Evolutionary conservation across 2,113 vertebrate genomes (phyloP), one percentile per base, ranked within the genome.

Genomic region (Urocolius indicus): DNA sequence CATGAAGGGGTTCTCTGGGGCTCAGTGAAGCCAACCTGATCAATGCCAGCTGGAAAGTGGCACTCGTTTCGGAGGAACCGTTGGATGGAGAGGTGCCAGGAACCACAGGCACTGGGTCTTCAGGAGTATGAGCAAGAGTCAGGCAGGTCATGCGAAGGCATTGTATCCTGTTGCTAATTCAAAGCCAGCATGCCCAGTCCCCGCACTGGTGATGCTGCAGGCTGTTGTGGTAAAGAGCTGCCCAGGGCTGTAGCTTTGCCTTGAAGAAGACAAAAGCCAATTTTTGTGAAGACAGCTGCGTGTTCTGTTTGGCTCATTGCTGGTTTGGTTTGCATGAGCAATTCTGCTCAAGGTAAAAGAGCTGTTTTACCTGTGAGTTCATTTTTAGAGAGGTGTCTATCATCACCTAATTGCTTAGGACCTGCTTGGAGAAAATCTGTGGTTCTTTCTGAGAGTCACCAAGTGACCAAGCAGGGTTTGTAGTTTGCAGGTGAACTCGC

Each of bases 31-130:
- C 34, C 76, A 54, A 38, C 26, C 27, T 54, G 63, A 69, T 89
- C 67, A 34, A 3, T 61, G 87, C 84, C 79, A 17, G 15, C 77
- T 91, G 78, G 77, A 74, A 87, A 72, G 74, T 22, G 69, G 46
- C 0, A 0, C 24, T 85, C 38, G 1, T 80, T 91, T 92, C 58
- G n/a, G 54, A 78, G 43, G 73, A 74, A 32, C 49, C 0, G 3
- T 82, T 4, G 3, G 51, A 51, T 73, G 84, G 91, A 95, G 62
- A 63, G 32, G 26, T 82, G 93, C 87, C 87, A 82, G 78, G 27
- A 93, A 61, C 36, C 19, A 34, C 81, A 54, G 81, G 48, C 49
- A 1, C 10, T 80, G 66, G 67, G 58, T 73, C 75, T 67, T 72
- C 29, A 19, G 58, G 58, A 41, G 30, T 52, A 48, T 1, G 2